phyloP scores from a whole-genome alignment of 2,797 vertebrate species.

The Schizothorax lantsangensis region DNA sequence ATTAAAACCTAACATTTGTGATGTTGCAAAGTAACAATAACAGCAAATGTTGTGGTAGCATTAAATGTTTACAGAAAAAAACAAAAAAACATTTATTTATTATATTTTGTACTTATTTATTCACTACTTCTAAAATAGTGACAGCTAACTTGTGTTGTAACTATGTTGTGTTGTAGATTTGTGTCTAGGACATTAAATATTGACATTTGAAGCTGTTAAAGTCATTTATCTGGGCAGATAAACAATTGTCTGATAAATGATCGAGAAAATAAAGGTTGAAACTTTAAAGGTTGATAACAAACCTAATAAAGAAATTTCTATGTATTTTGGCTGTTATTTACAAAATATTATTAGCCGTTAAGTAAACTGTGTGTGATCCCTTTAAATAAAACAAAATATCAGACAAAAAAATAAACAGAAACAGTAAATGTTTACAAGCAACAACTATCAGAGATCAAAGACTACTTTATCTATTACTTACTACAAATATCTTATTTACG shows the following conservation, averaged over 20 bases:
- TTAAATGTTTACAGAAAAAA: not conserved
- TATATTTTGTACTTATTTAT: not conserved
- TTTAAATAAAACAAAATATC: not conserved
- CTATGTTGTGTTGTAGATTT: not conserved
- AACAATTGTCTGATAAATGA: not conserved
- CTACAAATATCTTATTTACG: not conserved
- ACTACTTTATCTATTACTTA: slow-evolving; percentile 2
- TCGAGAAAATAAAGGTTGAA: not conserved
- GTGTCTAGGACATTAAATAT: not conserved
- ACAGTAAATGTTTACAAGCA: not conserved
- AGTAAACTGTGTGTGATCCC: not conserved
- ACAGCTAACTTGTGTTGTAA: not conserved
- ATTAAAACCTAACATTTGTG: not conserved
- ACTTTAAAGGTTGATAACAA: not conserved
- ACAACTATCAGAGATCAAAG: not conserved
- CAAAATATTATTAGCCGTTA: not conserved
- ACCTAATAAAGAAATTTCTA: not conserved
- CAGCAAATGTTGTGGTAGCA: not conserved
- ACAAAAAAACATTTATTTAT: not conserved
- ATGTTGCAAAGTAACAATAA: not conserved
- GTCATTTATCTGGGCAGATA: not conserved
- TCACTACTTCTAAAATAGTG: not conserved
- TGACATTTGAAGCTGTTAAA: not conserved
- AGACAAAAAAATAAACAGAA: not conserved
- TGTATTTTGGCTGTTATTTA: not conserved